These are phyloP conservation scores for Crossoptilon crossoptilon DNA, from an alignment of 2,797 vertebrate genomes.

Conservation along the genomic window DNA sequence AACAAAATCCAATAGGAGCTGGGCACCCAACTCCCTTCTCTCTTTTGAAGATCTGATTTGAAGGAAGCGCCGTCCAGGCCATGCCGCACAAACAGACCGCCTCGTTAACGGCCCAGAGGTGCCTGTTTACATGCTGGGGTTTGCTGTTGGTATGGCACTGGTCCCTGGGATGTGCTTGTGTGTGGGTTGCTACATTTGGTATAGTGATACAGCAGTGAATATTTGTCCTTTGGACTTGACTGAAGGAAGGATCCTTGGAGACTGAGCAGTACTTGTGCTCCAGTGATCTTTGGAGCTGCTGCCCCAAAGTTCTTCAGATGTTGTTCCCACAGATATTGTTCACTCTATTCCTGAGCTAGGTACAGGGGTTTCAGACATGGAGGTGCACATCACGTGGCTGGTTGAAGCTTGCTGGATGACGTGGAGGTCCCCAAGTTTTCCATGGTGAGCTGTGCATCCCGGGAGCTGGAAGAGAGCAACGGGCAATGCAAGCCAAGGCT, in stretches of 20 bases:
- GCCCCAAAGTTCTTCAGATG: not conserved
- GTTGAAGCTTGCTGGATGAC: not conserved
- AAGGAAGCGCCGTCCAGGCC: not conserved
- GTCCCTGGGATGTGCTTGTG: rapidly evolving
- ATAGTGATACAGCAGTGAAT: not conserved
- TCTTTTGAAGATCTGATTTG: not conserved
- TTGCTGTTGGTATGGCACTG: not conserved
- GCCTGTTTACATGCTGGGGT: conserved; percentile 26
- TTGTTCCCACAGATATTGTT: not conserved
- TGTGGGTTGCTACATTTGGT: not conserved
- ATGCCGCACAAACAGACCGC: not conserved
- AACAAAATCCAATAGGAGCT: not conserved
- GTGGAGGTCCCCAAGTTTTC: not conserved
- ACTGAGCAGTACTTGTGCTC: not conserved
- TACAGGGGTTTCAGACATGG: not conserved
- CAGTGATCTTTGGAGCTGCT: not conserved
- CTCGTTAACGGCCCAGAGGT: not conserved
- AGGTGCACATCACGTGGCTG: not conserved
- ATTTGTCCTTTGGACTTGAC: not conserved
- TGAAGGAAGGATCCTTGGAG: not conserved
- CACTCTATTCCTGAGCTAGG: not conserved
- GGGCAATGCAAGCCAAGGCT: not conserved
- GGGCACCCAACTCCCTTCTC: not conserved
- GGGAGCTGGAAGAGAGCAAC: not conserved
- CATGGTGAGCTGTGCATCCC: not conserved